A percentile compares a stretch with the other conserved stretches of the same genome.
Evolutionary conservation across 2,888 invertebrate species (phyloP).

Genomic region (Ceriagrion tenellum): DNA sequence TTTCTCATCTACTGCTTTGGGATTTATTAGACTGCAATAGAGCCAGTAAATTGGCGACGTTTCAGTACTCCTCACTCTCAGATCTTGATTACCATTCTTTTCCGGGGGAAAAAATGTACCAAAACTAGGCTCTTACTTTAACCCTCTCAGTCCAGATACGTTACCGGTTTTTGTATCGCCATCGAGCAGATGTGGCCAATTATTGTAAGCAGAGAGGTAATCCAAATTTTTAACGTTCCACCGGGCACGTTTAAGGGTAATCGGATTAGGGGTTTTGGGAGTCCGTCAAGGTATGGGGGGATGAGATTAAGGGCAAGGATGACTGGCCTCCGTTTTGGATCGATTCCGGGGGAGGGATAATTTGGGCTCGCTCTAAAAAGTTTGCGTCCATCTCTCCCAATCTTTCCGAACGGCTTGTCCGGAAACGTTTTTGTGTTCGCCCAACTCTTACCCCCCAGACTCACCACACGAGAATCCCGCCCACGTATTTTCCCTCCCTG

Average conservation of each 20-base stretch:
- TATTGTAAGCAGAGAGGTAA: constrained; percentile 21
- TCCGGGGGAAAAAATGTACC: background rate
- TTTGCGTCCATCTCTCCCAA: constrained; percentile 50
- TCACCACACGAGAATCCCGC: background rate
- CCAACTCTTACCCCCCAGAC: background rate
- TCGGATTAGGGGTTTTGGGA: constrained; percentile 35
- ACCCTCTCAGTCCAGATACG: background rate
- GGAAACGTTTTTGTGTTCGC: background rate
- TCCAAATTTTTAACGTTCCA: constrained; percentile 36
- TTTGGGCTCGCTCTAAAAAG: constrained; percentile 53
- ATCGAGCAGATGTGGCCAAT: background rate
- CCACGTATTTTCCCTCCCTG: constrained; percentile 24
- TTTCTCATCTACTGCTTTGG: background rate
- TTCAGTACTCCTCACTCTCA: background rate
- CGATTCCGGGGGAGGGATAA: constrained; percentile 38
- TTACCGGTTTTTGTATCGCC: constrained; percentile 11
- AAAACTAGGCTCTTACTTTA: background rate
- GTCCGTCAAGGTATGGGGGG: background rate
- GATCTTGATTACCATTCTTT: background rate
- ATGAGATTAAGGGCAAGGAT: background rate
- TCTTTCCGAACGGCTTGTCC: background rate
- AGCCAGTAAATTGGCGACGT: background rate
- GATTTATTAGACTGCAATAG: background rate
- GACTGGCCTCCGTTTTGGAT: constrained; percentile 1
- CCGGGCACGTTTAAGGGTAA: background rate